phyloP scores from a whole-genome alignment of 1,140 invertebrate species.

The Papilio dardanus region DNA sequence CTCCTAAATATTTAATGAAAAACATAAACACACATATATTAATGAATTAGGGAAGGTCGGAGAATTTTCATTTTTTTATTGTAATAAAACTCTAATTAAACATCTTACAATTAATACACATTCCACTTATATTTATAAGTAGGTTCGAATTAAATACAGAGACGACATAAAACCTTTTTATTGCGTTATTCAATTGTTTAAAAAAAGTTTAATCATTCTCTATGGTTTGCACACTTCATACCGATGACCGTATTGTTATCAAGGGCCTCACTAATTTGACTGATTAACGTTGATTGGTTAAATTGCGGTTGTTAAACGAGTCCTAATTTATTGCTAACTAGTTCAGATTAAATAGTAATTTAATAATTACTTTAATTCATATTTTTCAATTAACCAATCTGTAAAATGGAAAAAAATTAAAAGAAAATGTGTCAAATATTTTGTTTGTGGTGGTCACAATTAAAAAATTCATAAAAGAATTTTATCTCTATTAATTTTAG shows the following conservation, averaged over 20 bases:
- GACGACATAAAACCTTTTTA: neutral
- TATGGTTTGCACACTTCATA: neutral
- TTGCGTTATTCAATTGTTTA: neutral
- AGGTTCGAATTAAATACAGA: neutral
- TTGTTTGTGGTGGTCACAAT: neutral
- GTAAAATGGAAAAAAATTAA: too few relatives aligned
- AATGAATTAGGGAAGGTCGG: neutral
- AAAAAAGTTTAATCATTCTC: neutral
- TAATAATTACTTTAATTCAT: neutral
- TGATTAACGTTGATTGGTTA: neutral
- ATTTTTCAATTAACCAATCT: too few relatives aligned
- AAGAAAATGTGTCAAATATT: neutral
- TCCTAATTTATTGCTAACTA: neutral
- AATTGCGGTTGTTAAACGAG: neutral
- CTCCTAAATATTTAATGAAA: neutral
- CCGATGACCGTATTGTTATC: neutral
- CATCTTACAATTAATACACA: neutral
- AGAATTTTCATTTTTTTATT: too few relatives aligned
- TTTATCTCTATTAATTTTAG: neutral
- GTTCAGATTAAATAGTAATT: neutral
- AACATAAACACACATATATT: neutral
- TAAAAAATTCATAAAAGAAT: neutral
- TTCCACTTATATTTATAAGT: too few relatives aligned
- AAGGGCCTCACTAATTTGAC: neutral
- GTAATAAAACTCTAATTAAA: too few relatives aligned